Evolutionary conservation across 1,140 invertebrate species (phyloP).

Genomic region (Chlorops oryzae): DNA sequence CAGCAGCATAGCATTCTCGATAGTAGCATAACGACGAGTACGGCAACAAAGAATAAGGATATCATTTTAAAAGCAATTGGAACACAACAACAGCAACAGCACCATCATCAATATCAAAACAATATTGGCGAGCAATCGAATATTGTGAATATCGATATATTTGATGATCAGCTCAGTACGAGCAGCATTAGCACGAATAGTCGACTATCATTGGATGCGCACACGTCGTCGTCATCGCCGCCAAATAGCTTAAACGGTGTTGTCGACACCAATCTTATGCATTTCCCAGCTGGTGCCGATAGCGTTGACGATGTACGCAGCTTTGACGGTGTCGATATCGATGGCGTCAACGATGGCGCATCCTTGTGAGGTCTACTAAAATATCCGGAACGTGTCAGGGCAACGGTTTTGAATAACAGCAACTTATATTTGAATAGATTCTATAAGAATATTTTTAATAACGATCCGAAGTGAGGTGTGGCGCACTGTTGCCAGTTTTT

Average conservation of each 20-base stretch:
- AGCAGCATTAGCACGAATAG: slow-evolving; percentile 76
- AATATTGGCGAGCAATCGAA: slow-evolving; percentile 27
- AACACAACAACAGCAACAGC: slow-evolving; percentile 4
- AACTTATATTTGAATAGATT: slow-evolving; percentile 34
- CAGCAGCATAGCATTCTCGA: slow-evolving; percentile 15
- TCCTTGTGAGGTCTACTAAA: slow-evolving; percentile 44
- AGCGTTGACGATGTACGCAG: not conserved
- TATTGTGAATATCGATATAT: slow-evolving; percentile 48
- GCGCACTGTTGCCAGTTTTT: too few relatives aligned
- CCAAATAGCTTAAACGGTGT: slow-evolving; percentile 56
- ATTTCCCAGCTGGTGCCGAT: slow-evolving; percentile 54
- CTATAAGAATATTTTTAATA: slow-evolving; percentile 29
- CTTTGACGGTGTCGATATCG: not conserved
- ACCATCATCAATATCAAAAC: not conserved
- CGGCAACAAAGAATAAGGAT: too few relatives aligned
- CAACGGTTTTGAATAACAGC: slow-evolving; percentile 21
- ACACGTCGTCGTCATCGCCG: slow-evolving; percentile 60
- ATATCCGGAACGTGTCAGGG: slow-evolving; percentile 17
- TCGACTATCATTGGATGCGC: slow-evolving; percentile 69
- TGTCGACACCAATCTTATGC: slow-evolving; percentile 65
- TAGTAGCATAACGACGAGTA: not conserved
- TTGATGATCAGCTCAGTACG: slow-evolving; percentile 69
- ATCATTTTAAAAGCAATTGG: too few relatives aligned
- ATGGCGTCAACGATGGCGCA: slow-evolving; percentile 9
- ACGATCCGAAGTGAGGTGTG: not conserved